Percentiles rank a stretch among this genome's conserved stretches.
These are phyloP conservation scores for Drosophila sp. DNA, from an alignment of 1,140 invertebrate species.

Conservation along the genomic window DNA sequence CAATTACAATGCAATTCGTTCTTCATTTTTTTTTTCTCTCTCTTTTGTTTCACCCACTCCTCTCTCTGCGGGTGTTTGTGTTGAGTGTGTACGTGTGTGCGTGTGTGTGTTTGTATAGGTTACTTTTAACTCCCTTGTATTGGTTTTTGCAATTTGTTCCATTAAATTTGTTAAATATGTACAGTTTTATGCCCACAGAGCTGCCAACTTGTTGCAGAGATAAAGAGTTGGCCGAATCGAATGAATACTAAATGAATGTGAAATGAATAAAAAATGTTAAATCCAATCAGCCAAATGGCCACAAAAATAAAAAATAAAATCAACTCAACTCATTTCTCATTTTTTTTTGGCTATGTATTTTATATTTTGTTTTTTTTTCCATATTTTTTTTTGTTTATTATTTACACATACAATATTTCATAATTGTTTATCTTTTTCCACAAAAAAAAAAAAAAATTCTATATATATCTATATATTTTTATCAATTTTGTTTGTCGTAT, in stretches of 20 bases:
- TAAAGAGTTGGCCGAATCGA: conserved; percentile 10
- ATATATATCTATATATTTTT: conserved; percentile 69
- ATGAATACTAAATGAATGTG: conserved; percentile 6
- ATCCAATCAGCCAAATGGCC: conserved; percentile 23
- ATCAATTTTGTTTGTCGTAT: conserved; percentile 56
- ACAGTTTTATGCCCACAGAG: conserved; percentile 47
- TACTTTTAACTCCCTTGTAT: conserved; percentile 78
- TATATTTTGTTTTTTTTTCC: conserved; percentile 42
- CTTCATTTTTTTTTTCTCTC: conserved; percentile 22
- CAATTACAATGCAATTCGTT: conserved; percentile 51
- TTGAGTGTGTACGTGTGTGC: neutral
- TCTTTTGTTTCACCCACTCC: neutral
- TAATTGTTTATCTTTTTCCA: conserved; percentile 50
- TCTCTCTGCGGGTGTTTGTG: neutral
- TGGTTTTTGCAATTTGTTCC: conserved; percentile 79
- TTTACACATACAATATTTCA: conserved; percentile 66
- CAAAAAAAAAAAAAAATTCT: conserved; percentile 10
- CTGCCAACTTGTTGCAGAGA: conserved; percentile 44
- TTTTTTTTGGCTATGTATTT: conserved; percentile 14
- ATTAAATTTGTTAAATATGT: conserved; percentile 70
- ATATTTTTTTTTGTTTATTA: conserved; percentile 60
- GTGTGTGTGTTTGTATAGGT: conserved; percentile 35
- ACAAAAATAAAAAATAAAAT: conserved; percentile 44
- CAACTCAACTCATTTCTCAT: conserved; percentile 43
- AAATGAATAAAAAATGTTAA: conserved; percentile 15